Evolutionary conservation across 2,113 vertebrate species (phyloP), one percentile per base, ranked within the genome.

Genomic region (Chloroceryle aenea): DNA sequence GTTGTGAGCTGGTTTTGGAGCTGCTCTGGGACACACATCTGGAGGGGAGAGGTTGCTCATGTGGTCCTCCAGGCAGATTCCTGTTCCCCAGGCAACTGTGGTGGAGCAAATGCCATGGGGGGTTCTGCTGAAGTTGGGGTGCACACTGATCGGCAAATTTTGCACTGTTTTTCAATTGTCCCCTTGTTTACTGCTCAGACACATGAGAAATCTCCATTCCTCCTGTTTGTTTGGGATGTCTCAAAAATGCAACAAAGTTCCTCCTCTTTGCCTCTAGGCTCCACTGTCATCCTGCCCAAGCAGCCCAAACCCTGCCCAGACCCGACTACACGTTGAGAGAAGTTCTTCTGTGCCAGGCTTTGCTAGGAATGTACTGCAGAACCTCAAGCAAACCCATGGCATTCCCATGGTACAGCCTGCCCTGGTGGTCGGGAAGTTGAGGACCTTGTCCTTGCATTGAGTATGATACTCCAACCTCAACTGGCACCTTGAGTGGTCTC

Each of bases 81-180:
- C 69, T 63, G 66, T 42, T 89, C 22, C 38, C 38, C 20, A 2
- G 36, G 9, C 3, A n/a, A 34, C 0, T 56, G 56, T 1, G 8
- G 22, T 32, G 40, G 17, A 62, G 23, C 0, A 0, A 40, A 59
- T n/a, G 21, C 23, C 9, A 3, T 0, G 1, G 30, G 38, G 10
- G 11, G 12, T 53, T 16, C 58, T 0, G 1, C 8, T 3, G 12
- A 10, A 20, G 26, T 21, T 0, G 0, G 22, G 69, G 20, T 30
- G 14, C 30, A 15, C 14, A 5, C 3, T 1, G 30, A 40, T 26
- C 12, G 10, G 4, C 43, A 52, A 9, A 42, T 8, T 43, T 26
- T 23, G 15, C 8, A 7, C 42, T 12, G 17, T 5, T 68, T 53
- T 58, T 45, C 45, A 72, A 43, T 38, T 43, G 61, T 71, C 22